Conservation (phyloP, 2,113 vertebrate genomes). For the Trogon surrucura region DNA sequence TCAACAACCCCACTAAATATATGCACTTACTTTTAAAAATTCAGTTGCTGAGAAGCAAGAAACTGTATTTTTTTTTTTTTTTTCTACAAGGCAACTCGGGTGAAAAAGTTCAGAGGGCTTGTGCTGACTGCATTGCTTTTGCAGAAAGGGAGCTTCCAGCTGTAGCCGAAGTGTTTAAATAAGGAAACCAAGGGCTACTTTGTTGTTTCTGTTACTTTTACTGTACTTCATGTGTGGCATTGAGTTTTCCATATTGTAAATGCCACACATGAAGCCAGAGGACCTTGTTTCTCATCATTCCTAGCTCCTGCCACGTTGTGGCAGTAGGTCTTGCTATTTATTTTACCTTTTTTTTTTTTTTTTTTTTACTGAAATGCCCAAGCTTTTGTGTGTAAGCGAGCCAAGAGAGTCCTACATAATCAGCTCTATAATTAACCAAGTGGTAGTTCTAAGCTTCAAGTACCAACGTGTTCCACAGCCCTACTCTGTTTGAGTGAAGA, state of each 20-base stretch:
- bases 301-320: conserved; percentile 40
- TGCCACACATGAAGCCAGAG: conserved; percentile 66
- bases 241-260: conserved; percentile 56
- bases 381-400: background rate
- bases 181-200: conserved; percentile 74
- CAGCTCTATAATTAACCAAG: conserved; percentile 31
- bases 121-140: conserved; percentile 72
- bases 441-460: conserved; percentile 30
- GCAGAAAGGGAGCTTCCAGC: conserved; percentile 66
- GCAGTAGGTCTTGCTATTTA: conserved; percentile 35
- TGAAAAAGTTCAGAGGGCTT: conserved; percentile 42
- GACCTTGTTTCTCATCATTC: conserved; percentile 51
- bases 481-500: background rate
- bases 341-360: conserved; percentile 1
- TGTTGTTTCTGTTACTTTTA: conserved; percentile 55
- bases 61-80: background rate
- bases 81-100: conserved; percentile 5
- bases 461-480: background rate
- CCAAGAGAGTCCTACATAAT: conserved; percentile 6
- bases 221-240: conserved; percentile 74
- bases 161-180: conserved; percentile 71
- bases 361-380: background rate
- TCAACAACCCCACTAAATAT: conserved; percentile 33
- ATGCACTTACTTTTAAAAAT: conserved; percentile 8
- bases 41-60: background rate